phyloP scores from a whole-genome alignment of 2,113 vertebrate genomes.

The Tyto alba region DNA sequence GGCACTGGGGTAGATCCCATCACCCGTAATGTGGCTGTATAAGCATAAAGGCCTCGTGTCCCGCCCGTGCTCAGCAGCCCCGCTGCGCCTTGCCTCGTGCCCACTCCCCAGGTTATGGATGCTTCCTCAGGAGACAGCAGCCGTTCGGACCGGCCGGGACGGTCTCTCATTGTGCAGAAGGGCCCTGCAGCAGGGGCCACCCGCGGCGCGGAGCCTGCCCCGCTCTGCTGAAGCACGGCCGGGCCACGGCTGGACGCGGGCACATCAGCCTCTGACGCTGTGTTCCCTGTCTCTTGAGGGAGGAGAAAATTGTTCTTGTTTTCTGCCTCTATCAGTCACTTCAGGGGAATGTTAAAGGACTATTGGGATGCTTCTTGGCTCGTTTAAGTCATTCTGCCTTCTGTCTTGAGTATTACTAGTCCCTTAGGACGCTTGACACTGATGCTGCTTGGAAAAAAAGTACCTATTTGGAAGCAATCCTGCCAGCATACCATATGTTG shows the following conservation, averaged over 20 bases:
- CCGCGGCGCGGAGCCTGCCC: neutral
- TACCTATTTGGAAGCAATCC: neutral
- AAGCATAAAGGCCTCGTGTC: neutral
- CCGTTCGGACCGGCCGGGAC: neutral
- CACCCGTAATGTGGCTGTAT: neutral
- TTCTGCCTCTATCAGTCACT: neutral
- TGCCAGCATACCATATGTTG: neutral
- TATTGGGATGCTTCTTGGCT: neutral
- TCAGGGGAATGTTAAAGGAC: neutral
- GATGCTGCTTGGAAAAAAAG: neutral
- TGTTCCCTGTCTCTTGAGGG: neutral
- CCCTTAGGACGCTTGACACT: neutral
- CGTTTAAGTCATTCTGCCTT: neutral
- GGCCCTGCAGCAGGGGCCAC: neutral
- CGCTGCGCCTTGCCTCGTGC: rapidly evolving
- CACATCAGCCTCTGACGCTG: neutral
- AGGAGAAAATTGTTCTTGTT: neutral
- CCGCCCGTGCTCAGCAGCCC: neutral
- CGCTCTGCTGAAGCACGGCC: neutral
- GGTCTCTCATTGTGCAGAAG: neutral
- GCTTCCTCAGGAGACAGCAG: neutral
- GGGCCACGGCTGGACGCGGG: neutral
- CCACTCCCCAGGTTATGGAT: neutral
- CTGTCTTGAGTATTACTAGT: neutral
- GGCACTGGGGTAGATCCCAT: neutral